Evolutionary conservation across 2,797 vertebrate genomes (phyloP), one percentile per base, ranked within the genome.

Genomic region (Hipposideros larvatus): DNA sequence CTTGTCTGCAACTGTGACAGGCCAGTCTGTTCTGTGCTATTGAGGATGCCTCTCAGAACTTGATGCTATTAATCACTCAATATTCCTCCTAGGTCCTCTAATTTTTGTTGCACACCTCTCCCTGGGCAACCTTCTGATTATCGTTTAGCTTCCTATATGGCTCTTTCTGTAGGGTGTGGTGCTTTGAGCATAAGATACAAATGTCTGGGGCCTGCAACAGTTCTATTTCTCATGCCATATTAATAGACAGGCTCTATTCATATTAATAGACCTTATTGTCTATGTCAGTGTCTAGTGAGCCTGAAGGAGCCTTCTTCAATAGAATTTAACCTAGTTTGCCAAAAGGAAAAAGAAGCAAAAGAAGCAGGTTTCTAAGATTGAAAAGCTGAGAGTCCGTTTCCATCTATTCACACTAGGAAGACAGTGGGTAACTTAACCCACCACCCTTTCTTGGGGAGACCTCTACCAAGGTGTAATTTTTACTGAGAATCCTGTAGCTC

Each of bases 361-460:
- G 43, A 77, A 70, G 15, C 51, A 48, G 43, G 26, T 88, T 92
- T 88, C 63, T 95, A 63, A 91, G 48, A 46, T 68, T 78, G 48
- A 48, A 86, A 86, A 92, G 31, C 26, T 80, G 31, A 75, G 77
- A 59, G 59, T 87, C 80, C 68, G 16, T 87, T 94, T n/a, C 63
- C 43, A 18, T 51, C n/a, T 66, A 70, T 41, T 90, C 59, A 57
- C 2, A 22, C 34, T 63, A 13, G 43, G 16, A 80, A 90, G 55
- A 7, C 22, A 86, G 37, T 22, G n/a, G 74, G 14, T 34, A 82
- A 43, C 34, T 51, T 53, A 73, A 68, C 43, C 46, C 68, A n/a
- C n/a, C 15, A 31, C 22, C 2, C 16, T 57, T 41, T 90, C 55
- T 41, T 22, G 43, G 57, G 31, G 14, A 63, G n/a, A 57, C 43